phyloP scores from a whole-genome alignment of 2,113 vertebrate species.

The Calidris pygmaea region DNA sequence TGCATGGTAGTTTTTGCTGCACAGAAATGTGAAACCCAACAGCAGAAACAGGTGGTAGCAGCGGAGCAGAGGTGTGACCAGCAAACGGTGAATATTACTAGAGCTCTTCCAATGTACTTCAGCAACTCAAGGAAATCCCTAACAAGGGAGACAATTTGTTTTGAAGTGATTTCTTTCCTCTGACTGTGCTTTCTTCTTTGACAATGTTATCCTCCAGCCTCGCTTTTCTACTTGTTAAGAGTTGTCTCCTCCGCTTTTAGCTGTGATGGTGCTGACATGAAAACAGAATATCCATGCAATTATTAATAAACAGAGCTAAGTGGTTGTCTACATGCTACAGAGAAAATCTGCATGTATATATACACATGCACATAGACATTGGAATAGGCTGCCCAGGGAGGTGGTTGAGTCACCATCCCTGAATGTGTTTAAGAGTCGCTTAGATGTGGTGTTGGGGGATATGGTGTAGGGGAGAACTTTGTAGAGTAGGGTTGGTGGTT shows the following conservation, averaged over 20 bases:
- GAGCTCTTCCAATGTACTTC: background rate
- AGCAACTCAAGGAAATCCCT: background rate
- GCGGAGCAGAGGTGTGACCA: background rate
- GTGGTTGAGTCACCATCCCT: too few relatives aligned
- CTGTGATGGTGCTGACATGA: background rate
- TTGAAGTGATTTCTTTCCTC: background rate
- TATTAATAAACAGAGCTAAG: background rate
- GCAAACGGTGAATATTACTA: background rate
- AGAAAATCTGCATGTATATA: background rate
- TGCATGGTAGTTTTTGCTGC: background rate
- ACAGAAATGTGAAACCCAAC: background rate
- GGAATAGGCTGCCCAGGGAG: too few relatives aligned
- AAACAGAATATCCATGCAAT: background rate
- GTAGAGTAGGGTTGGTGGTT: too few relatives aligned
- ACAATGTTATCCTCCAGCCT: background rate
- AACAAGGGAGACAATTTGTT: background rate
- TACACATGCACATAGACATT: too few relatives aligned
- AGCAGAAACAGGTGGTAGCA: background rate
- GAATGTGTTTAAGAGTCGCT: too few relatives aligned
- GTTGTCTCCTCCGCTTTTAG: background rate
- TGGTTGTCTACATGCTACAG: background rate
- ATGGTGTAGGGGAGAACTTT: too few relatives aligned
- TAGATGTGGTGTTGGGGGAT: too few relatives aligned
- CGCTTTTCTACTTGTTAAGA: too few relatives aligned
- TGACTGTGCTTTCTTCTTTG: background rate